Evolutionary conservation across 2,797 vertebrate genomes (phyloP).

Genomic region (Pangasius sanitwongsei): DNA sequence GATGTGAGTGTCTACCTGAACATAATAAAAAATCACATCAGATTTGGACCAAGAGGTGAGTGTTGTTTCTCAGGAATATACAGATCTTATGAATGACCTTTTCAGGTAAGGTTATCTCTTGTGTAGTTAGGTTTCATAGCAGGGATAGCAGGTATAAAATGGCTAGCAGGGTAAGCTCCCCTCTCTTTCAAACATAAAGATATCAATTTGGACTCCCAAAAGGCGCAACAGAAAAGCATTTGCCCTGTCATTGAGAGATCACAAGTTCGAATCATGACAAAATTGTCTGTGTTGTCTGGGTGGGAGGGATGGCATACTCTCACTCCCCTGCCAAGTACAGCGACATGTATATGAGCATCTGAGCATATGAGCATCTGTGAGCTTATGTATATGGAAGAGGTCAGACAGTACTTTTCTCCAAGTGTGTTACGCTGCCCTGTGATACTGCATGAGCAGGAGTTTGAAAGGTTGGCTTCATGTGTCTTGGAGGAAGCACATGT

Average conservation of each 20-base stretch:
- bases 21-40: neutral
- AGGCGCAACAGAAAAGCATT: neutral
- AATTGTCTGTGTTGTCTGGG: neutral
- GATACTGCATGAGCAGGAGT: neutral
- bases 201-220: neutral
- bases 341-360: neutral
- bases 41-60: neutral
- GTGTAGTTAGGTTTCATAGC: neutral
- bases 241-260: neutral
- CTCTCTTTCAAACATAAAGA: neutral
- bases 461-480: neutral
- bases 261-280: neutral
- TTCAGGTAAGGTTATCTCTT: neutral
- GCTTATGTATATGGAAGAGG: neutral
- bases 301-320: neutral
- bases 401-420: neutral
- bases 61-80: neutral
- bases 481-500: neutral
- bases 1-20: constrained; percentile 95
- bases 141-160: neutral
- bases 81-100: neutral
- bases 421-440: neutral
- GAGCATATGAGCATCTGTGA: neutral
- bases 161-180: neutral
- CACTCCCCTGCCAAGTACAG: neutral